phyloP scores from a whole-genome alignment of 2,888 invertebrate species.

The Drosophila basisetae region DNA sequence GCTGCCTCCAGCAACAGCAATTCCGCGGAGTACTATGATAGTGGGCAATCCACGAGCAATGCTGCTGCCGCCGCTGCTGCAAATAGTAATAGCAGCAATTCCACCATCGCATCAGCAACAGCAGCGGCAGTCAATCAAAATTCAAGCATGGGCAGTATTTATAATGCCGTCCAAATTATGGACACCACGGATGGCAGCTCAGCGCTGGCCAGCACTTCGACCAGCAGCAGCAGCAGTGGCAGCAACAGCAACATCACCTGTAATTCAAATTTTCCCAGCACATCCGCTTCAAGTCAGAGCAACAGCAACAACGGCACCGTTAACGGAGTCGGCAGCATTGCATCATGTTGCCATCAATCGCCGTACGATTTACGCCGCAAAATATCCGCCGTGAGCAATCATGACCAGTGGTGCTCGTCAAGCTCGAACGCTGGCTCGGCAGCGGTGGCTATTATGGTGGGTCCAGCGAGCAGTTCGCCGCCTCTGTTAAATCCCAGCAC shows the following conservation, averaged over 20 bases:
- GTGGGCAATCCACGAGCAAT: conserved; percentile 64
- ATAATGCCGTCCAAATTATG: conserved; percentile 66
- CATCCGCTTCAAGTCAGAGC: conserved; percentile 48
- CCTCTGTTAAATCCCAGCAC: conserved; percentile 70
- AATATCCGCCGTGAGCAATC: conserved; percentile 85
- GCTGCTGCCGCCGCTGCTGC: conserved; percentile 13
- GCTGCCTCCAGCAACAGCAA: conserved; percentile 47
- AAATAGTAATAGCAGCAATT: conserved; percentile 30
- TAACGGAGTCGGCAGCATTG: conserved; percentile 11
- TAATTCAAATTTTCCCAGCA: conserved; percentile 51
- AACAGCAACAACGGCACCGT: conserved; percentile 8
- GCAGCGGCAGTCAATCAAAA: conserved; percentile 39
- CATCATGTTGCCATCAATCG: conserved; percentile 89
- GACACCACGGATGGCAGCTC: conserved; percentile 68
- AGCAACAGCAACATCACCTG: conserved; percentile 43
- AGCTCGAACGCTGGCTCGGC: conserved; percentile 31
- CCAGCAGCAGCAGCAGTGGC: conserved; percentile 27
- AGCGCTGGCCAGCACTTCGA: conserved; percentile 40
- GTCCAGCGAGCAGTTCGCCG: conserved; percentile 72
- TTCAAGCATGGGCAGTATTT: conserved; percentile 49
- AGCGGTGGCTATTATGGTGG: conserved; percentile 64
- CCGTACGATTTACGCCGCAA: conserved; percentile 96
- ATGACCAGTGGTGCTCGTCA: conserved; percentile 83
- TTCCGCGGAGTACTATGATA: conserved; percentile 69
- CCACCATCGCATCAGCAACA: conserved; percentile 28